These are phyloP conservation scores for Aphrocallistes beatrix DNA, from an alignment of 37 sponge, comb jelly and placozoan genomes.

Conservation along the genomic window DNA sequence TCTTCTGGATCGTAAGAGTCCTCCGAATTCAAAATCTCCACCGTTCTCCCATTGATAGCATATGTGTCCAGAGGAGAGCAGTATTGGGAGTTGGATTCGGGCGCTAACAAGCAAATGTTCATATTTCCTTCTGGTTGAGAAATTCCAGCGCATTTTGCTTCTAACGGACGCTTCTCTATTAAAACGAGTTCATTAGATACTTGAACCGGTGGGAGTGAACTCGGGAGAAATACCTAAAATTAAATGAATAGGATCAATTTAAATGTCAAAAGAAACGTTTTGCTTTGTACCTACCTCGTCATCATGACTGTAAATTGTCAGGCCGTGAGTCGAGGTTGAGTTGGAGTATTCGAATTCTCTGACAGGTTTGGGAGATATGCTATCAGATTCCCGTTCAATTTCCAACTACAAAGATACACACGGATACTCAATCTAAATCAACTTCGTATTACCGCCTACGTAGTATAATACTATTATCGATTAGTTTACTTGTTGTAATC, in stretches of 20 bases:
- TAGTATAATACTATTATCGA: no score
- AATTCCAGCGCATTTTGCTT: background rate
- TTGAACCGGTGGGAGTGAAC: background rate
- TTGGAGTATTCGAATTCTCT: background rate
- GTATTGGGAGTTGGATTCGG: background rate
- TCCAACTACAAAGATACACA: no score
- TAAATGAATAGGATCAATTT: background rate
- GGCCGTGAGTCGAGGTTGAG: background rate
- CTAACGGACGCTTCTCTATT: background rate
- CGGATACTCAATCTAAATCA: background rate
- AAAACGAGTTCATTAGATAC: background rate
- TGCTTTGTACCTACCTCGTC: background rate
- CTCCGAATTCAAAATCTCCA: background rate
- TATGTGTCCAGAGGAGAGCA: background rate
- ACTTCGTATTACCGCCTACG: no score
- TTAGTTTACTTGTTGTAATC: background rate
- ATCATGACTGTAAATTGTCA: background rate
- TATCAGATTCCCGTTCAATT: background rate
- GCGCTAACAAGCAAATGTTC: background rate
- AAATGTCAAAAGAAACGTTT: background rate
- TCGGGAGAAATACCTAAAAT: background rate
- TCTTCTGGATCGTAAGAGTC: constrained; percentile 1
- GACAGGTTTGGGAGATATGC: background rate
- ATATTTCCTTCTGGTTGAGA: background rate
- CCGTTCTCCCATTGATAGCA: background rate